phyloP scores from a whole-genome alignment of 2,797 vertebrate species.

The Tenualosa thibaudeaui region DNA sequence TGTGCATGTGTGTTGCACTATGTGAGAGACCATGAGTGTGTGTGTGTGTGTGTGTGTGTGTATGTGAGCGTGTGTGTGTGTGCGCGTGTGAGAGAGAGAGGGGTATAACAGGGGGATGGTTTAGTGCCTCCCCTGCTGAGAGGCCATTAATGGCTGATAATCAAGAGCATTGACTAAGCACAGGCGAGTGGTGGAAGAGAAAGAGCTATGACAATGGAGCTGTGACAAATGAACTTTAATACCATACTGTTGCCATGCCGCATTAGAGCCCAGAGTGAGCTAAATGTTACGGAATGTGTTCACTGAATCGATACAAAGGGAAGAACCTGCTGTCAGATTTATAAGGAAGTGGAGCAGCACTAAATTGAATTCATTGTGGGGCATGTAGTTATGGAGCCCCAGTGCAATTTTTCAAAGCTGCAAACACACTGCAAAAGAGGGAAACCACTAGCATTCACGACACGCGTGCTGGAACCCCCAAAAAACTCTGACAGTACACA shows the following conservation, averaged over 20 bases:
- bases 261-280: slow-evolving; percentile 11
- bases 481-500: too few species aligned
- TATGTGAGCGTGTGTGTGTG: background rate
- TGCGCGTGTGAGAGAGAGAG: background rate
- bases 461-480: too few species aligned
- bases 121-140: slow-evolving; percentile 29
- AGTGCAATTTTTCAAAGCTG: background rate
- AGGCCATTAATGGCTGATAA: slow-evolving; percentile 46
- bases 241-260: background rate
- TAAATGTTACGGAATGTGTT: background rate
- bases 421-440: background rate
- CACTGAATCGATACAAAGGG: background rate
- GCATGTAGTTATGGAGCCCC: background rate
- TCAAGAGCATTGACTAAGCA: slow-evolving; percentile 46
- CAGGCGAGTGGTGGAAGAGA: slow-evolving; percentile 40
- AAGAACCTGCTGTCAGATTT: slow-evolving; percentile 6
- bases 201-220: background rate
- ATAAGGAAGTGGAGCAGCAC: background rate
- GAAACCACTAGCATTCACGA: too few species aligned
- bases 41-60: too few species aligned
- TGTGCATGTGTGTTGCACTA: too few species aligned
- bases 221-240: slow-evolving; percentile 12
- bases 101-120: slow-evolving; percentile 35
- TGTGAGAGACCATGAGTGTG: too few species aligned
- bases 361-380: background rate